A percentile compares a stretch with the other conserved stretches of the same genome.
Evolutionary conservation across 2,888 invertebrate genomes (phyloP).

Genomic region (Hypsopygia costalis): DNA sequence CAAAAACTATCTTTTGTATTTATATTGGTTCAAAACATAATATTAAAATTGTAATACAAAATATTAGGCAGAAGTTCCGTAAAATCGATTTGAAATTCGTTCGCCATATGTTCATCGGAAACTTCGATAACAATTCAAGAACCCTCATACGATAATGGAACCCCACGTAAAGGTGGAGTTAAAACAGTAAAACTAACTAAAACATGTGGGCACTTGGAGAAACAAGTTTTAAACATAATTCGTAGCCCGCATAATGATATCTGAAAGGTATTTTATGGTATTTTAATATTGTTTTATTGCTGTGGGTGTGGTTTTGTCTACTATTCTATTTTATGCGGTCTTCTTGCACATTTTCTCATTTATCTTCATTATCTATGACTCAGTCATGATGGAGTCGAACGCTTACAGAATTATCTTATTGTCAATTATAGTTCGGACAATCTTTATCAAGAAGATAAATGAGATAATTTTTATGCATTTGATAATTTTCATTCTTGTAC

Average conservation of each 20-base stretch:
- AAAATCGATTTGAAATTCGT: constrained; percentile 32
- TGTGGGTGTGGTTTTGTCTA: constrained; percentile 8
- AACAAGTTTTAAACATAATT: constrained; percentile 17
- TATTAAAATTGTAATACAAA: constrained; percentile 9
- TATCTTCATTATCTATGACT: too few relatives aligned
- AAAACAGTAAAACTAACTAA: constrained; percentile 46
- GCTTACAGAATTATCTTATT: too few relatives aligned
- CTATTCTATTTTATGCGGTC: neutral
- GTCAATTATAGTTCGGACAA: too few relatives aligned
- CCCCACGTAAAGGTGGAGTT: constrained; percentile 28
- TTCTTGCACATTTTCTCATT: too few relatives aligned
- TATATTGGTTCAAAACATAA: neutral
- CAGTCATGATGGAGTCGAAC: too few relatives aligned
- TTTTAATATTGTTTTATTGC: constrained; percentile 11
- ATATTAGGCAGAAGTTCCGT: constrained; percentile 13
- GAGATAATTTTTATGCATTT: too few relatives aligned
- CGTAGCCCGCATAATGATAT: constrained; percentile 38
- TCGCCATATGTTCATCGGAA: constrained; percentile 28
- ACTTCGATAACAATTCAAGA: constrained; percentile 43
- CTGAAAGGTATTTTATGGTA: constrained; percentile 26
- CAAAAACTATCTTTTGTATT: neutral
- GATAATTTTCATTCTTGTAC: too few relatives aligned
- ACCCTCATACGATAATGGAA: constrained; percentile 42
- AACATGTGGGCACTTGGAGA: constrained; percentile 48
- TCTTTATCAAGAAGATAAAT: too few relatives aligned